A percentile compares a stretch with the other conserved stretches of the same genome.
These are phyloP conservation scores for Xiphophorus couchianus DNA, from an alignment of 2,113 vertebrate genomes.

Conservation along the genomic window DNA sequence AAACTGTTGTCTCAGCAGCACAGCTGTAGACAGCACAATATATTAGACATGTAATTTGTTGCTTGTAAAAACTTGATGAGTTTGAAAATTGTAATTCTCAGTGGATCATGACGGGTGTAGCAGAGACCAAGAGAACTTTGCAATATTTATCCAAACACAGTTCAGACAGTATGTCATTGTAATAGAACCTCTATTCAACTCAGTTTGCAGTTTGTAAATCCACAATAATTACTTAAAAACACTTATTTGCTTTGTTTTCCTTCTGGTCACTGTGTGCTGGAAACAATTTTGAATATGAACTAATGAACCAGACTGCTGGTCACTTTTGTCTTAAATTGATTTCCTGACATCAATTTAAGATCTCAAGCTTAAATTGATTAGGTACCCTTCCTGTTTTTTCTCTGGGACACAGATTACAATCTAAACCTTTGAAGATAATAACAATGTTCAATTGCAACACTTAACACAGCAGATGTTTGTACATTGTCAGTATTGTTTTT, in stretches of 20 bases:
- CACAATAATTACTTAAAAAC: background rate
- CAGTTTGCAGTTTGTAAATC: background rate
- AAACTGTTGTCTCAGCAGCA: constrained; percentile 31
- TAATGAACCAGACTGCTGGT: constrained; percentile 28
- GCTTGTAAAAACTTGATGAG: constrained; percentile 55
- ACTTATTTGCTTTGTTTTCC: constrained; percentile 10
- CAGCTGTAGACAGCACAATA: constrained; percentile 32
- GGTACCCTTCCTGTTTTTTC: background rate
- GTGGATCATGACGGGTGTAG: constrained; percentile 32
- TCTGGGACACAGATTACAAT: background rate
- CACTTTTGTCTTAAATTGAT: background rate
- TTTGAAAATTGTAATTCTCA: constrained; percentile 45
- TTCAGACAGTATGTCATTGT: constrained; percentile 2
- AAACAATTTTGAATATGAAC: background rate
- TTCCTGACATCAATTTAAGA: background rate
- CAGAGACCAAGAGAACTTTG: constrained; percentile 18
- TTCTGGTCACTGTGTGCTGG: constrained; percentile 1
- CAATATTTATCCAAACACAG: constrained; percentile 42
- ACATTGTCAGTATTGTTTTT: constrained; percentile 2
- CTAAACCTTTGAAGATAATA: constrained; percentile 18
- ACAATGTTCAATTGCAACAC: constrained; percentile 1
- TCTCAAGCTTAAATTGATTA: background rate
- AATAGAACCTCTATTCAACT: background rate
- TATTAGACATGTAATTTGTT: constrained; percentile 59
- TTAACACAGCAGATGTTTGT: constrained; percentile 11